A percentile compares a stretch with the other conserved stretches of the same genome.
Evolutionary conservation across 2,888 invertebrate species (phyloP).

Genomic region (Aleiodes alternator): DNA sequence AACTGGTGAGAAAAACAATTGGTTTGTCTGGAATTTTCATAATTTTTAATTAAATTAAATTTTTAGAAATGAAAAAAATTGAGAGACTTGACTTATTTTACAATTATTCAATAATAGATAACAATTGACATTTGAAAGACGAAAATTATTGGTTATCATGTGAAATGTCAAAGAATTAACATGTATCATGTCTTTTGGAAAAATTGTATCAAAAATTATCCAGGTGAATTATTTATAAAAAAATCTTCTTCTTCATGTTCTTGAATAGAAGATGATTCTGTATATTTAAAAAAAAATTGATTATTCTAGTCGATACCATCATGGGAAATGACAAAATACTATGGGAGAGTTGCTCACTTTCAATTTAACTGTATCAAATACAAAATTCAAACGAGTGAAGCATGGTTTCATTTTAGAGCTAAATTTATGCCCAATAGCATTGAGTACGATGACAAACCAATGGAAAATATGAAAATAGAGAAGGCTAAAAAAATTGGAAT

Average conservation of each 20-base stretch:
- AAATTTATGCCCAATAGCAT: conserved; percentile 61
- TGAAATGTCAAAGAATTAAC: conserved; percentile 29
- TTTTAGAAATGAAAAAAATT: no score
- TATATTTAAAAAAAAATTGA: neutral
- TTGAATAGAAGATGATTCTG: no score
- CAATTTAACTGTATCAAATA: conserved; percentile 63
- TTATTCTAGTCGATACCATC: conserved; percentile 60
- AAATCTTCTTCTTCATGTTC: no score
- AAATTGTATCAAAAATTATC: conserved; percentile 60
- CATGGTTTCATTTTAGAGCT: conserved; percentile 62
- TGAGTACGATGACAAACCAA: conserved; percentile 54
- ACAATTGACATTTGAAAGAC: conserved; percentile 48
- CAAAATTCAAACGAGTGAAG: conserved; percentile 62
- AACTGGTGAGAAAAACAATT: no score
- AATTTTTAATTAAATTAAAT: no score
- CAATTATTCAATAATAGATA: conserved; percentile 28
- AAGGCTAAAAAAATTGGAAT: conserved; percentile 14
- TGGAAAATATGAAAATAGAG: neutral
- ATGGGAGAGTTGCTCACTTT: conserved; percentile 62
- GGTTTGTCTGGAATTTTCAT: no score
- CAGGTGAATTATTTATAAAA: conserved; percentile 54
- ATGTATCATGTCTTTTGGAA: conserved; percentile 51
- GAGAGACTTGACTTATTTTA: no score
- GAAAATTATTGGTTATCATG: conserved; percentile 47
- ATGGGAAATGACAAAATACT: conserved; percentile 66